These are phyloP conservation scores for Pseudobourletiella spinata DNA, from an alignment of 1,140 invertebrate species.

Conservation along the genomic window DNA sequence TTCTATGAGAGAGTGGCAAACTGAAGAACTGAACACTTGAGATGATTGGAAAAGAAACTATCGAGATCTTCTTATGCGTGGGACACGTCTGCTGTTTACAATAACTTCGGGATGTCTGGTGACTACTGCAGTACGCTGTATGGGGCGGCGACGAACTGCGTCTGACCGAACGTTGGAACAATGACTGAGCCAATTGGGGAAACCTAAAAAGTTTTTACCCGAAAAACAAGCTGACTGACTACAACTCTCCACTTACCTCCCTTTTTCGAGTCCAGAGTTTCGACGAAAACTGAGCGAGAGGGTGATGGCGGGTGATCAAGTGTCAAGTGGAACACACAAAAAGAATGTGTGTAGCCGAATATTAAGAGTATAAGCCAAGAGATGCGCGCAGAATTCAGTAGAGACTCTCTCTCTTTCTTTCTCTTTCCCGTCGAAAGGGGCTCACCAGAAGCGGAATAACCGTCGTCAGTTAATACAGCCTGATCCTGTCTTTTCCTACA, in stretches of 20 bases:
- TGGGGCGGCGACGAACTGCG: no score
- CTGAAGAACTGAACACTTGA: no score
- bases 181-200: no score
- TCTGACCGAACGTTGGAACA: no score
- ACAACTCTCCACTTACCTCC: conserved; percentile 10
- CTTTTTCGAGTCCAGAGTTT: conserved; percentile 11
- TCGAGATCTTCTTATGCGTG: no score
- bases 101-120: no score
- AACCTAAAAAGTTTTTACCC: no score
- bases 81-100: no score
- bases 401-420: background rate
- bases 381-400: background rate
- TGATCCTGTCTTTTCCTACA: background rate
- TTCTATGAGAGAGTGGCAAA: no score
- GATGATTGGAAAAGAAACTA: no score
- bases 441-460: background rate
- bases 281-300: conserved; percentile 2
- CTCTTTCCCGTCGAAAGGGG: background rate
- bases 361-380: background rate
- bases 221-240: no score
- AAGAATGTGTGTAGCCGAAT: background rate
- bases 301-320: conserved; percentile 7
- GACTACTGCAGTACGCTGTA: no score
- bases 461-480: background rate
- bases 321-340: background rate